phyloP scores from a whole-genome alignment of 2,797 vertebrate species.

The Sparidentex hasta region DNA sequence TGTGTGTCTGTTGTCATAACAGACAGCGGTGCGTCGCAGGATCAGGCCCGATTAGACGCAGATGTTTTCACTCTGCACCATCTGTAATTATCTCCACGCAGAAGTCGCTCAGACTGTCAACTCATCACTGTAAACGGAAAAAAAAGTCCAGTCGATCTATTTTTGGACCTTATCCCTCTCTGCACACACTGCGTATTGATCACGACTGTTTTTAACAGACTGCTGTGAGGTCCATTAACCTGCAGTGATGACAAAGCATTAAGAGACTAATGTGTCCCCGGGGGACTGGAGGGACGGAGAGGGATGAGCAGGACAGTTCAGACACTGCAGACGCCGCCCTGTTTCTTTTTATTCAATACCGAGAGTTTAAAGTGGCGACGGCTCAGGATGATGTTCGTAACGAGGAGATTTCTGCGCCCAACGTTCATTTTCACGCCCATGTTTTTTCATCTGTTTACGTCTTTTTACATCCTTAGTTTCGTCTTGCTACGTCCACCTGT shows the following conservation, averaged over 20 bases:
- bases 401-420: not conserved
- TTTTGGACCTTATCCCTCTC: conserved; percentile 63
- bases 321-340: conserved; percentile 37
- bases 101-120: conserved; percentile 32
- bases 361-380: conserved; percentile 22
- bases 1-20: not conserved
- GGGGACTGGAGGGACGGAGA: conserved; percentile 67
- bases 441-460: not conserved
- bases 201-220: conserved; percentile 80
- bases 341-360: conserved; percentile 32
- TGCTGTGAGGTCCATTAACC: conserved; percentile 86
- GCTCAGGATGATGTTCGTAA: not conserved
- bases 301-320: conserved; percentile 67
- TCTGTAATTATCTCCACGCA: conserved; percentile 24
- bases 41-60: not conserved
- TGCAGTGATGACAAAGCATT: conserved; percentile 86
- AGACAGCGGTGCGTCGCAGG: not conserved
- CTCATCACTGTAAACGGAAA: conserved; percentile 5
- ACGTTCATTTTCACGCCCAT: not conserved
- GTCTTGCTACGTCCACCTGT: too few relatives aligned
- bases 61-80: not conserved
- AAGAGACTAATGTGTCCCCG: conserved; percentile 80
- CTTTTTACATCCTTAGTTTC: too few relatives aligned
- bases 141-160: conserved; percentile 47
- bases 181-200: conserved; percentile 81